These are phyloP conservation scores for Myocastor coypus DNA, from an alignment of 2,113 vertebrate species.

Conservation along the genomic window DNA sequence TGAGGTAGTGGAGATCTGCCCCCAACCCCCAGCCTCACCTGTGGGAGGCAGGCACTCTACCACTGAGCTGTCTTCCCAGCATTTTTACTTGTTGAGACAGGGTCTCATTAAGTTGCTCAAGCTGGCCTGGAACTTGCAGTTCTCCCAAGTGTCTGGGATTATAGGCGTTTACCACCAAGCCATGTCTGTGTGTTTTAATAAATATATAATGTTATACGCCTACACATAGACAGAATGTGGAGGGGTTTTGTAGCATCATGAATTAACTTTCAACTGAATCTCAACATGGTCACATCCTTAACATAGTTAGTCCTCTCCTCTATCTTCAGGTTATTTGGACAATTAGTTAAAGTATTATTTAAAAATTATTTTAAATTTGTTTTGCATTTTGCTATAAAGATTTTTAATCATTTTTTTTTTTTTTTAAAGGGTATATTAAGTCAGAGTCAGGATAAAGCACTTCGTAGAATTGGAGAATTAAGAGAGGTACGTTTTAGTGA, in stretches of 20 bases:
- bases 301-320: neutral
- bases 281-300: neutral
- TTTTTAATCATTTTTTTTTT: conserved; percentile 62
- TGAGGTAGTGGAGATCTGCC: neutral
- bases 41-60: neutral
- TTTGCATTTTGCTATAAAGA: conserved; percentile 42
- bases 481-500: conserved; percentile 90
- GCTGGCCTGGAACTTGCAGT: neutral
- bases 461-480: conserved; percentile 96
- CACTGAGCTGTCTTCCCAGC: neutral
- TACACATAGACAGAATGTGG: neutral
- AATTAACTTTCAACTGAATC: neutral
- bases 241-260: neutral
- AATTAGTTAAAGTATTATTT: conserved; percentile 17
- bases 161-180: neutral
- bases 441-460: conserved; percentile 98
- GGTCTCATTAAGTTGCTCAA: neutral
- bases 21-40: neutral
- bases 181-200: neutral
- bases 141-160: neutral
- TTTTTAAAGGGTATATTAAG: conserved; percentile 92
- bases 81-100: neutral
- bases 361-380: conserved; percentile 33
- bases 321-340: neutral
- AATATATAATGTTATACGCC: neutral